phyloP scores from a whole-genome alignment of 2,797 vertebrate species.

The Parauchenoglanis punctatus region DNA sequence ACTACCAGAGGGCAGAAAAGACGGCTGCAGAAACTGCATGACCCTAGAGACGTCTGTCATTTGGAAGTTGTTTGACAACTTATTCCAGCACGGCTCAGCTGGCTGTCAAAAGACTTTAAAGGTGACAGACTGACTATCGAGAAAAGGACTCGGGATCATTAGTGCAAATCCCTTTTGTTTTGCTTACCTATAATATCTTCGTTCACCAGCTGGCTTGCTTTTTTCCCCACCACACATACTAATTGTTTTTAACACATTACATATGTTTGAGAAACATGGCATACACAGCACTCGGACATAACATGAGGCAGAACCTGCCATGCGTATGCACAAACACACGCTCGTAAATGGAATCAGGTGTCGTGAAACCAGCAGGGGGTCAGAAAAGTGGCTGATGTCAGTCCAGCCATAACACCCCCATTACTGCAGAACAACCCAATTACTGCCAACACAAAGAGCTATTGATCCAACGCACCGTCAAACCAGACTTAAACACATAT shows the following conservation, averaged over 20 bases:
- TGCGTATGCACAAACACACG: neutral
- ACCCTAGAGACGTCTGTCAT: constrained; percentile 65
- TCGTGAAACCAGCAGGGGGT: constrained; percentile 48
- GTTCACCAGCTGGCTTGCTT: neutral
- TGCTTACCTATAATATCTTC: constrained; percentile 3
- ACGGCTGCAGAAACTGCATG: constrained; percentile 62
- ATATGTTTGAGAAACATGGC: neutral
- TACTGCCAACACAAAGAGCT: constrained; percentile 52
- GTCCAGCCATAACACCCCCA: constrained; percentile 46
- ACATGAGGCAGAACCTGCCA: constrained; percentile 4
- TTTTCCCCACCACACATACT: neutral
- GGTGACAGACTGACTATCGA: neutral
- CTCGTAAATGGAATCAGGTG: constrained; percentile 54
- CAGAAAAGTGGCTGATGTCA: constrained; percentile 49
- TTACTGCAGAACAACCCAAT: constrained; percentile 44
- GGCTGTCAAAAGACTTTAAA: constrained; percentile 7
- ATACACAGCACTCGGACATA: neutral
- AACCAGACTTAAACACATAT: constrained; percentile 32
- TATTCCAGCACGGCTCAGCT: neutral
- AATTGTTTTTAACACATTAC: constrained; percentile 4
- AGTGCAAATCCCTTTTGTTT: neutral
- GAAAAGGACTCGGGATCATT: neutral
- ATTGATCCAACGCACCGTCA: constrained; percentile 48
- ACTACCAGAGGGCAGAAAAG: constrained; percentile 35
- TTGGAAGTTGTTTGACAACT: constrained; percentile 46